Evolutionary conservation across 30 jellyfish, hydroid and myxozoan genomes (phyloP).

Genomic region (Phacellophora camtschatica): DNA sequence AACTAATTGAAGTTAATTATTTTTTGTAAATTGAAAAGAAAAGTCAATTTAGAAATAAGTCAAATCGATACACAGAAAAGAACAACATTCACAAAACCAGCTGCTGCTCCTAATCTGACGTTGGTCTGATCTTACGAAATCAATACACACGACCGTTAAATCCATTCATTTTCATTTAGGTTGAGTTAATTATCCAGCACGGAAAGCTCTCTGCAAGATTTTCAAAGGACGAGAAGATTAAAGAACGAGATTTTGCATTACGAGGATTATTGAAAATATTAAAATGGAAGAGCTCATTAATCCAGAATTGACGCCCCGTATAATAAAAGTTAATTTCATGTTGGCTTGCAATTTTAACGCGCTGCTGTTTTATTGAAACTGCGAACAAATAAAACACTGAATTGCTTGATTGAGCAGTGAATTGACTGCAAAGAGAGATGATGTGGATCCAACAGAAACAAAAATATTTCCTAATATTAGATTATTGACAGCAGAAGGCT

Average conservation of each 20-base stretch:
- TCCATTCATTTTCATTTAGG: conserved; percentile 64
- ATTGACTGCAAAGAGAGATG: conserved; percentile 24
- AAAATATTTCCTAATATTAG: conserved; percentile 11
- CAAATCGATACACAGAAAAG: conserved; percentile 65
- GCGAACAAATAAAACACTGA: conserved; percentile 51
- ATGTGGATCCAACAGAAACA: conserved; percentile 43
- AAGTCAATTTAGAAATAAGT: conserved; percentile 66
- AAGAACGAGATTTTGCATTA: conserved; percentile 19
- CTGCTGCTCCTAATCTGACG: conserved; percentile 42
- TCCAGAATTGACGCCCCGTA: conserved; percentile 71
- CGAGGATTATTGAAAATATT: conserved; percentile 49
- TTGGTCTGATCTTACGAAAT: conserved; percentile 33
- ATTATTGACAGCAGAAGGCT: conserved; percentile 30
- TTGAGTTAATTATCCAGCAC: conserved; percentile 64
- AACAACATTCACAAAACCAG: conserved; percentile 46
- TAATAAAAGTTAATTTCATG: conserved; percentile 68
- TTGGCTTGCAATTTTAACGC: conserved; percentile 56
- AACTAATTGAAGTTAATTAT: conserved; percentile 39
- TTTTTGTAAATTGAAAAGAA: conserved; percentile 44
- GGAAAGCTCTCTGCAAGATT: conserved; percentile 26
- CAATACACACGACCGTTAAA: conserved; percentile 53
- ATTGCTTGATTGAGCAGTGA: conserved; percentile 25
- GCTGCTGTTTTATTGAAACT: conserved; percentile 50
- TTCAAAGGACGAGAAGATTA: conserved; percentile 55
- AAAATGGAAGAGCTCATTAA: conserved; percentile 55